These are phyloP conservation scores for Tachina fera DNA, from an alignment of 2,888 invertebrate genomes.

Conservation along the genomic window DNA sequence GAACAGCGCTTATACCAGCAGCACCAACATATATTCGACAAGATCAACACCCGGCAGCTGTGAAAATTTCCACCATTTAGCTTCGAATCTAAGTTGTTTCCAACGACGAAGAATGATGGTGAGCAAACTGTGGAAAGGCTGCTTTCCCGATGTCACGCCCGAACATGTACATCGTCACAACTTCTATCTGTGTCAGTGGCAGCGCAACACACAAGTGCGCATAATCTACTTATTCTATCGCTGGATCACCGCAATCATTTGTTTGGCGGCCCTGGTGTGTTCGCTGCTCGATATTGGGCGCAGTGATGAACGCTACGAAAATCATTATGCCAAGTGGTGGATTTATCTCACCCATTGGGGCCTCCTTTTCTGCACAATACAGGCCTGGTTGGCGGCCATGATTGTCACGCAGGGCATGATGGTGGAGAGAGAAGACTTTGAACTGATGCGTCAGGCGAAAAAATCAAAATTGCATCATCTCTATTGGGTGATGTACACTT, in stretches of 20 bases:
- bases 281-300: constrained; percentile 83
- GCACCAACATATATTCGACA: constrained; percentile 72
- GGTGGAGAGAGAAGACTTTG: constrained; percentile 83
- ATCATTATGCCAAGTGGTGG: constrained; percentile 83
- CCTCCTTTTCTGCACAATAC: constrained; percentile 81
- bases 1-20: constrained; percentile 72
- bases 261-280: constrained; percentile 83
- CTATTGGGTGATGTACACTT: constrained; percentile 83
- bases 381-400: constrained; percentile 83
- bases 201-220: constrained; percentile 83
- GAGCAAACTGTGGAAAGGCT: constrained; percentile 83
- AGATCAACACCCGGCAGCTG: constrained; percentile 76
- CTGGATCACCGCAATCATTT: constrained; percentile 83
- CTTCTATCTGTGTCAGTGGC: constrained; percentile 83
- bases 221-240: constrained; percentile 83
- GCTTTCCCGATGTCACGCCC: constrained; percentile 82
- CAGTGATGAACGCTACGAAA: constrained; percentile 82
- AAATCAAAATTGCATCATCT: constrained; percentile 82
- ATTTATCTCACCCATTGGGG: constrained; percentile 83
- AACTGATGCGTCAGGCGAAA: constrained; percentile 82
- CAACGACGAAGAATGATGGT: constrained; percentile 83
- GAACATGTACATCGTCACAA: constrained; percentile 83
- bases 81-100: constrained; percentile 78
- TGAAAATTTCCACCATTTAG: constrained; percentile 80
- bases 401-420: constrained; percentile 83